These are phyloP conservation scores for Chrysemys picta DNA, from an alignment of 2,113 vertebrate species.

Conservation along the genomic window DNA sequence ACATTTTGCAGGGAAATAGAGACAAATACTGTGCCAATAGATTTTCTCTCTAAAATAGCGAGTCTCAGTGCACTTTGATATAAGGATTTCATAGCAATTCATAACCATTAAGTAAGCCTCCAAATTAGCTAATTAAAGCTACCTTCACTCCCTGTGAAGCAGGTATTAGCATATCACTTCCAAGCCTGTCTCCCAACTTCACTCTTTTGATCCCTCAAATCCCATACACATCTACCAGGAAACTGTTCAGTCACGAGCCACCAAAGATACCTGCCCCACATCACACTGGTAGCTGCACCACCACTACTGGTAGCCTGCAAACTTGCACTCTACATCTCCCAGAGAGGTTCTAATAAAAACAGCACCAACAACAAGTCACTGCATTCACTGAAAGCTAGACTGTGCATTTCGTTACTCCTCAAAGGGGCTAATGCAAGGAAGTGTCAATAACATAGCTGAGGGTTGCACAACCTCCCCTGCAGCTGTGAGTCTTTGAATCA, in stretches of 20 bases:
- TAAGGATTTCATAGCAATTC: background rate
- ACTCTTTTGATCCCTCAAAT: background rate
- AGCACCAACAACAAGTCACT: background rate
- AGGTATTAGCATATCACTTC: background rate
- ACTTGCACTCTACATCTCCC: background rate
- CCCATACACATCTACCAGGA: background rate
- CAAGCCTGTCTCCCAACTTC: background rate
- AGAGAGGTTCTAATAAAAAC: background rate
- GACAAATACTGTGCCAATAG: background rate
- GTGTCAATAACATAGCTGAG: background rate
- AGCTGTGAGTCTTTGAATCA: slow-evolving; percentile 37
- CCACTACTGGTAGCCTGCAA: background rate
- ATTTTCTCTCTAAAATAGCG: background rate
- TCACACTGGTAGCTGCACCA: background rate
- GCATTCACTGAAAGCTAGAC: background rate
- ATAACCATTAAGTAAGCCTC: background rate
- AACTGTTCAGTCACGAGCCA: background rate
- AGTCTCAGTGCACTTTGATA: background rate
- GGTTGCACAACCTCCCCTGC: background rate
- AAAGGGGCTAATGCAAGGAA: background rate
- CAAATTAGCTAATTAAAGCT: background rate
- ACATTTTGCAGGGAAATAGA: background rate
- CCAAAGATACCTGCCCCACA: background rate
- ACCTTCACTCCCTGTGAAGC: background rate
- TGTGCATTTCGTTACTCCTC: rapidly evolving